A percentile compares a stretch with the other conserved stretches of the same genome.
Conservation (phyloP, 2,888 invertebrate genomes). For the Meghimatium bilineatum region DNA sequence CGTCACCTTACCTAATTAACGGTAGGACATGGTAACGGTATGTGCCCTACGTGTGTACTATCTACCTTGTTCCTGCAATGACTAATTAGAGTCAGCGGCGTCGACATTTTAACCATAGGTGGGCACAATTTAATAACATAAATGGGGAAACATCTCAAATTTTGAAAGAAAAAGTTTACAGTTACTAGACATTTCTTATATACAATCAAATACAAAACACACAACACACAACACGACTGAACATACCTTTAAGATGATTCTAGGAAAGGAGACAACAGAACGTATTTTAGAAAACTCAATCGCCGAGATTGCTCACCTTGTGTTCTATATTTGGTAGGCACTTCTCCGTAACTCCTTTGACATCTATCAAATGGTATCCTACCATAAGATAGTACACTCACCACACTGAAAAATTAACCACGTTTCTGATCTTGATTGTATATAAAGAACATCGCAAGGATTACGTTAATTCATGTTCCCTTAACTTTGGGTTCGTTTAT, state of each 20-base stretch:
- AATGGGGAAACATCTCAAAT: not conserved
- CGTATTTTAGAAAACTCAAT: not conserved
- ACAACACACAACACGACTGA: not conserved
- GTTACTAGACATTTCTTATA: not conserved
- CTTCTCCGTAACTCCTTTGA: not conserved
- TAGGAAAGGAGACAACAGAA: not conserved
- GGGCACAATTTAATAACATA: not conserved
- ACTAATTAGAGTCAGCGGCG: not conserved
- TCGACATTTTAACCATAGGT: not conserved
- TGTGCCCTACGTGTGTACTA: not conserved
- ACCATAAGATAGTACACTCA: not conserved
- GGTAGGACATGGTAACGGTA: slow-evolving; percentile 66
- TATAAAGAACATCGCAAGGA: too few species aligned
- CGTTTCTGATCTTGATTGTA: not conserved
- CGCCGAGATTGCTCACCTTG: too few species aligned
- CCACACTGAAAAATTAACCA: not conserved
- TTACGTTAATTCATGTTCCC: too few species aligned
- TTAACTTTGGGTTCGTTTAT: too few species aligned
- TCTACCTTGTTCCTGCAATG: not conserved
- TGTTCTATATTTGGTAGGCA: not conserved
- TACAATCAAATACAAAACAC: not conserved
- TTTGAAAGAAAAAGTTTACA: not conserved
- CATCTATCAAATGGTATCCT: not conserved
- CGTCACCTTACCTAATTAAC: slow-evolving; percentile 69
- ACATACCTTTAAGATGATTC: not conserved